Percentiles rank a stretch among this genome's conserved stretches.
phyloP scores from a whole-genome alignment of 1,140 invertebrate species.

The Heterodera schachtii region DNA sequence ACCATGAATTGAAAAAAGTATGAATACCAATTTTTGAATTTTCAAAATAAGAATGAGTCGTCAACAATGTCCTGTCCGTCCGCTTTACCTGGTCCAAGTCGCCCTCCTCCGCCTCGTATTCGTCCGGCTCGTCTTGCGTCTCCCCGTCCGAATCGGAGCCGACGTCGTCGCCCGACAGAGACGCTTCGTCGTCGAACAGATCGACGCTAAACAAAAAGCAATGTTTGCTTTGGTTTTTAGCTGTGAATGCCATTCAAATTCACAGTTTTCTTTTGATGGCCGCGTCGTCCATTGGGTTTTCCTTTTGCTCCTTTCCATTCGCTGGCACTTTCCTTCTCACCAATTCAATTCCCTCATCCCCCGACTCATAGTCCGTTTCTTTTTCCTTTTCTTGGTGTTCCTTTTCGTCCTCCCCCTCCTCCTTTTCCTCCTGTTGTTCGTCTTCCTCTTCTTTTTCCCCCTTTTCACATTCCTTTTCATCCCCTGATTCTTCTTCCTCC shows the following conservation, averaged over 20 bases:
- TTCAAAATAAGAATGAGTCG: no score
- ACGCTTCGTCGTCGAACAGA: conserved; percentile 50
- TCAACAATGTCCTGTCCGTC: no score
- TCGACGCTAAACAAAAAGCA: conserved; percentile 34
- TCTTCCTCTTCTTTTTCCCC: conserved; percentile 34
- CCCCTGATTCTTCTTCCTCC: neutral
- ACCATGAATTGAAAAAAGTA: no score
- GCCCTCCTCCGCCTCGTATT: conserved; percentile 51
- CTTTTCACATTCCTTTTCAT: neutral
- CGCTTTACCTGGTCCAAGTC: conserved; percentile 38
- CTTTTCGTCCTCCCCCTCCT: conserved; percentile 21
- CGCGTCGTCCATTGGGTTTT: neutral
- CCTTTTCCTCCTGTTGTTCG: neutral
- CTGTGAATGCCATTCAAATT: neutral
- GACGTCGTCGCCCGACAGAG: conserved; percentile 49
- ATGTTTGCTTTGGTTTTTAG: neutral
- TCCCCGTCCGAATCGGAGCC: conserved; percentile 41
- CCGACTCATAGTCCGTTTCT: neutral
- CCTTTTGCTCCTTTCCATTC: no score
- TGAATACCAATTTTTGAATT: no score
- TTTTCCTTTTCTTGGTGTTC: conserved; percentile 10
- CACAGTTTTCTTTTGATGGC: conserved; percentile 17
- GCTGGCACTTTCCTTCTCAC: neutral
- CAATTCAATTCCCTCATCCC: neutral
- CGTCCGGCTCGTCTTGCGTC: conserved; percentile 34